Evolutionary conservation across 2,113 vertebrate genomes (phyloP), one percentile per base, ranked within the genome.

Genomic region (Paracanthobrama guichenoti): DNA sequence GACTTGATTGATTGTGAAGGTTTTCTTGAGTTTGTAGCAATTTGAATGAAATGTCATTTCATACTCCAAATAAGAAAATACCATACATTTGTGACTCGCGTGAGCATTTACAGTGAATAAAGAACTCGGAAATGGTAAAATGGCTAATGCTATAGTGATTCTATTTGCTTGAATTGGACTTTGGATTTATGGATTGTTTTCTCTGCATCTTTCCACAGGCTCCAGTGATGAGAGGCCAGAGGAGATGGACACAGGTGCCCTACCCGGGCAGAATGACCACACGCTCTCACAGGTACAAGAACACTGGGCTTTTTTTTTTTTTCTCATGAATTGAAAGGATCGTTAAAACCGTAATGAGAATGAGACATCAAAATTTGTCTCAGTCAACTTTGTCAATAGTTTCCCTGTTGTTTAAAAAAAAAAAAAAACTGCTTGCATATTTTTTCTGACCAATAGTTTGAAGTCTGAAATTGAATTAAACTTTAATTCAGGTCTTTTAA

Each of bases 201-300:
- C 64, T 4, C 31, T 67, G 18, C 16, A 67, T 53, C 48, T 55
- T 60, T 83, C 13, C n/a, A 50, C 79, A 94, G 93, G 86, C 81
- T 87, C 93, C 80, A 82, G 85, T 86, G 89, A 92, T 81, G 90
- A 93, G 88, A 87, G 87, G 69, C 86, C 89, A 80, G 93, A 93
- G 83, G 89, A 92, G 87, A 92, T 92, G 92, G 92, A 93, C 84
- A 92, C 86, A 39, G 85, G 83, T 57, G 87, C 86, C 2, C 66
- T 81, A 4, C 57, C 88, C 86, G 90, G 93, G 79, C 86, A 81
- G 4, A 88, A 55, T 14, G 72, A 89, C 4, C 84, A 88, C 69
- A 39, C 62, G 75, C 64, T 93, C 66, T 90, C 87, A 72, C 92
- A 94, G 93, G 94, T 95, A 90, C 87, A 87, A 79, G 86, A 82